phyloP scores from a whole-genome alignment of 2,797 vertebrate genomes.

The Pogonophryne albipinna region DNA sequence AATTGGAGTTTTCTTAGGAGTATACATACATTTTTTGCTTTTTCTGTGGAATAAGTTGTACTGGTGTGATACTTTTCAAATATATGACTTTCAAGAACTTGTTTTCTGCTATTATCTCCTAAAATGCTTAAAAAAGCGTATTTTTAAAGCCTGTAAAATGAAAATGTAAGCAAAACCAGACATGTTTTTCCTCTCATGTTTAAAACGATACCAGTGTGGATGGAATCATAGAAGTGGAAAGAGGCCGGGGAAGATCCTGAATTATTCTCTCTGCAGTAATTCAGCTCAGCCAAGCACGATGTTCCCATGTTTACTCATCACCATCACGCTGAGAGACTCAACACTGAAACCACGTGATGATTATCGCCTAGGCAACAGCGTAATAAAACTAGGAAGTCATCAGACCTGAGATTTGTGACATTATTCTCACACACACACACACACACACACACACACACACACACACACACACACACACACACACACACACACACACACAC shows the following conservation, averaged over 20 bases:
- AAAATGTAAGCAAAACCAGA: background rate
- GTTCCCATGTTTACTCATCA: conserved; percentile 11
- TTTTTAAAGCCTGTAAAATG: background rate
- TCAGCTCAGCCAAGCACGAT: conserved; percentile 2
- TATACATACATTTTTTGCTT: background rate
- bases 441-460: no score
- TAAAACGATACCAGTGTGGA: background rate
- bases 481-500: no score
- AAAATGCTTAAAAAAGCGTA: background rate
- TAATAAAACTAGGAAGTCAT: conserved; percentile 70
- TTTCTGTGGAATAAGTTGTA: background rate
- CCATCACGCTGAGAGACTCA: background rate
- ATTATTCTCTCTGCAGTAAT: background rate
- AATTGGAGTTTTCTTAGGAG: background rate
- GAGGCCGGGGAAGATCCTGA: background rate
- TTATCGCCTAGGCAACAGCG: conserved; percentile 76
- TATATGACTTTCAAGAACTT: background rate
- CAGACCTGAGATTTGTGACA: conserved; percentile 69
- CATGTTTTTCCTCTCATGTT: background rate
- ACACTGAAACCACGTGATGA: conserved; percentile 47
- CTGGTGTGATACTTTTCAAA: background rate
- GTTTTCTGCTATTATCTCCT: background rate
- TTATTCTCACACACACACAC: background rate
- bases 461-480: no score
- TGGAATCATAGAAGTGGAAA: background rate